Conservation (phyloP, 2,888 invertebrate genomes). For the Matsumyia berberina region DNA sequence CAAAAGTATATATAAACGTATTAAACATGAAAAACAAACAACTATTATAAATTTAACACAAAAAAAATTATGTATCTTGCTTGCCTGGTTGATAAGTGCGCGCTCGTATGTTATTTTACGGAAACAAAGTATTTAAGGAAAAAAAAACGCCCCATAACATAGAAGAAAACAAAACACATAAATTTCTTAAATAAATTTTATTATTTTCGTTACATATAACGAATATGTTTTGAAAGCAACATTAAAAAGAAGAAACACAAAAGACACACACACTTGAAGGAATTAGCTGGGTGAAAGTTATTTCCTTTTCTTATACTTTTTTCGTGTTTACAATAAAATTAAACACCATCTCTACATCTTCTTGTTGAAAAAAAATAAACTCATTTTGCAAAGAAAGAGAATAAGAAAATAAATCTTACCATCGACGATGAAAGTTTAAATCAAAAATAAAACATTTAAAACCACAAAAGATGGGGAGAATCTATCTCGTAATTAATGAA, state of each 20-base stretch:
- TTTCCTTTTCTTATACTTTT: not conserved
- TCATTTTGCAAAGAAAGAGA: slow-evolving; percentile 18
- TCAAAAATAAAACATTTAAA: slow-evolving; percentile 15
- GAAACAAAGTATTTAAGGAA: slow-evolving; percentile 26
- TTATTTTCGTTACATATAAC: slow-evolving; percentile 24
- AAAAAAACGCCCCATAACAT: not conserved
- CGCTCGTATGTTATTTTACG: slow-evolving; percentile 71
- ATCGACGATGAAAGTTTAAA: slow-evolving; percentile 47
- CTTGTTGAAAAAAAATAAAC: slow-evolving; percentile 16
- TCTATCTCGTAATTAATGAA: slow-evolving; percentile 26
- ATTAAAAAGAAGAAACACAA: slow-evolving; percentile 1
- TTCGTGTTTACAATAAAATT: not conserved
- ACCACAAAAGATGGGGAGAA: slow-evolving; percentile 15
- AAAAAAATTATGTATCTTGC: slow-evolving; percentile 66
- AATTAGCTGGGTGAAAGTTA: slow-evolving; percentile 21
- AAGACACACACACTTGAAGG: slow-evolving; percentile 6
- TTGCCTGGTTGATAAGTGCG: slow-evolving; percentile 75
- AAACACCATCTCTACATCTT: slow-evolving; percentile 7
- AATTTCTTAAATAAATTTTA: slow-evolving; percentile 5
- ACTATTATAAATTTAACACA: slow-evolving; percentile 51
- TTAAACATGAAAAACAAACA: slow-evolving; percentile 26
- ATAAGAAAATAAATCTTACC: slow-evolving; percentile 23
- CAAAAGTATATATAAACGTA: slow-evolving; percentile 50
- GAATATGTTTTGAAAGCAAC: slow-evolving; percentile 26
- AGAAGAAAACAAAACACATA: slow-evolving; percentile 15